Evolutionary conservation across 2,888 invertebrate species (phyloP).

Genomic region (Lasioglossum lativentre): DNA sequence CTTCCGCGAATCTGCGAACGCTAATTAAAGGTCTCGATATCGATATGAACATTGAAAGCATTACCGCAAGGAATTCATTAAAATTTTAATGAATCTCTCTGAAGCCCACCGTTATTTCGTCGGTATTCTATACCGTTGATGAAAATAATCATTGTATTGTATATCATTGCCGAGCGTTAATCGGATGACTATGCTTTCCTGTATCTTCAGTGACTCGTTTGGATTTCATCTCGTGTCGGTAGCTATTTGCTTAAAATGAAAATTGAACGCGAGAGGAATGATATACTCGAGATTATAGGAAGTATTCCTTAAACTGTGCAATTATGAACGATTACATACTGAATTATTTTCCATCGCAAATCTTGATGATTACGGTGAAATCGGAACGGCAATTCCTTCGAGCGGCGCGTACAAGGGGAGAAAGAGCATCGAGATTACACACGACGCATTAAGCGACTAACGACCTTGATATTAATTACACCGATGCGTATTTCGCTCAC

Average conservation of each 20-base stretch:
- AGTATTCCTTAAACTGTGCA: not conserved
- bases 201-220: not conserved
- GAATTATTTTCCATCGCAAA: slow-evolving; percentile 9
- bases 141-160: not conserved
- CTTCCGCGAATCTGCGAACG: not conserved
- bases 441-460: slow-evolving; percentile 45
- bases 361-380: slow-evolving; percentile 35
- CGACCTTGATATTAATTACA: slow-evolving; percentile 42
- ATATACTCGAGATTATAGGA: not conserved
- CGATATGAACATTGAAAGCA: not conserved
- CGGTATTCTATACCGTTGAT: not conserved
- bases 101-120: not conserved
- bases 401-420: slow-evolving; percentile 1
- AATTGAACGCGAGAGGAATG: not conserved
- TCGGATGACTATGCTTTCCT: not conserved
- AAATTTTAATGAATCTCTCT: not conserved
- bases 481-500: slow-evolving; percentile 36
- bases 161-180: not conserved
- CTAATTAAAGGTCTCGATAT: slow-evolving; percentile 3
- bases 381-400: slow-evolving; percentile 50
- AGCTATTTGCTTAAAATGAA: not conserved
- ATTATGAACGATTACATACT: not conserved
- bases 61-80: not conserved
- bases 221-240: not conserved
- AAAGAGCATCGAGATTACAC: slow-evolving; percentile 28